phyloP scores from a whole-genome alignment of 1,140 invertebrate species.

The Polyergus mexicanus region DNA sequence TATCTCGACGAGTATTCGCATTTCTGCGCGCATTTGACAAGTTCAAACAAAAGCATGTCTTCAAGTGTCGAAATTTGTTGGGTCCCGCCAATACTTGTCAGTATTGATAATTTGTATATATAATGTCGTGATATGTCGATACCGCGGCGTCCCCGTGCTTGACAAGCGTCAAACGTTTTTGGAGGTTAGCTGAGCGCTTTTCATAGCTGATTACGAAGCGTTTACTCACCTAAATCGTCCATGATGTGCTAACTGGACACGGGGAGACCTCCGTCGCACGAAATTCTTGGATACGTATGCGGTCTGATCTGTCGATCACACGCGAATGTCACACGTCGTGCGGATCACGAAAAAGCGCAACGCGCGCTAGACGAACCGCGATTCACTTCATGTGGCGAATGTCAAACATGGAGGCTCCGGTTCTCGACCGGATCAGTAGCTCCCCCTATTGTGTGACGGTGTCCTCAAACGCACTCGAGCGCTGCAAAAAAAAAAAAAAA shows the following conservation, averaged over 20 bases:
- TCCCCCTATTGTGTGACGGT: not conserved
- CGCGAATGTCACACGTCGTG: not conserved
- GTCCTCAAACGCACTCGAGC: not conserved
- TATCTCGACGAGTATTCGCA: not conserved
- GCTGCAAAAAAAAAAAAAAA: too few species aligned
- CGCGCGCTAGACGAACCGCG: not conserved
- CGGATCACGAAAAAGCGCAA: slow-evolving; percentile 6
- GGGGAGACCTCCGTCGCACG: not conserved
- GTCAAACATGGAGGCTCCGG: slow-evolving; percentile 76
- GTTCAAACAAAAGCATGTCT: not conserved
- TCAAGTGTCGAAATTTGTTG: not conserved
- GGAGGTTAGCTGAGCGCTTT: slow-evolving; percentile 68
- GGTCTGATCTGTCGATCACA: not conserved
- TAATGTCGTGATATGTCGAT: not conserved
- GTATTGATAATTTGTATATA: too few species aligned
- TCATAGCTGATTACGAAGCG: not conserved
- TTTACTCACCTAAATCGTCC: slow-evolving; percentile 80
- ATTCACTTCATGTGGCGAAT: slow-evolving; percentile 50
- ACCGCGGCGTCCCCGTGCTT: not conserved
- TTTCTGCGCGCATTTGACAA: not conserved
- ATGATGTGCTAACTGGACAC: slow-evolving; percentile 61
- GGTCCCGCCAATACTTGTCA: not conserved
- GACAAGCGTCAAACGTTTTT: slow-evolving; percentile 20
- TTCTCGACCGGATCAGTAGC: slow-evolving; percentile 17
- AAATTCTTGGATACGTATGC: not conserved